Conservation (phyloP, 2,113 vertebrate genomes). For the Apaloderma vittatum region DNA sequence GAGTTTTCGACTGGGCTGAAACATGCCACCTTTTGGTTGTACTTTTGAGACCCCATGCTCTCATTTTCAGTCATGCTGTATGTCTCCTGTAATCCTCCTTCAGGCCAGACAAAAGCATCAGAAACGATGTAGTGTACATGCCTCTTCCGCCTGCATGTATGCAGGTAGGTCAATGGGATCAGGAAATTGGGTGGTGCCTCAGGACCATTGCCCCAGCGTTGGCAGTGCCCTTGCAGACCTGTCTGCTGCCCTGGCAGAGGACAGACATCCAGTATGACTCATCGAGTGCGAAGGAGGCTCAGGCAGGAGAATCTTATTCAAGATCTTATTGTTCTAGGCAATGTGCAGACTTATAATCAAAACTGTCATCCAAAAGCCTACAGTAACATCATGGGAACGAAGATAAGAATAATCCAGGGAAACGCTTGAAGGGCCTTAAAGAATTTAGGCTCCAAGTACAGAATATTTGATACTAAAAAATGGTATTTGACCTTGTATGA, state of each 20-base stretch:
- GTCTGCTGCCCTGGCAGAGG: not conserved
- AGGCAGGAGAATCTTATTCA: not conserved
- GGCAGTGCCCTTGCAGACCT: not conserved
- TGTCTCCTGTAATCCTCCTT: not conserved
- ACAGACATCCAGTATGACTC: slow-evolving; percentile 3
- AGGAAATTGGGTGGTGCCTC: not conserved
- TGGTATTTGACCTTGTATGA: not conserved
- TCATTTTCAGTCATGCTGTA: not conserved
- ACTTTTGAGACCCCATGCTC: not conserved
- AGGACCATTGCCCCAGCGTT: not conserved
- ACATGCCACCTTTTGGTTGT: not conserved
- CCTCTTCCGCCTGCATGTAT: not conserved
- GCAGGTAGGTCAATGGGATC: not conserved
- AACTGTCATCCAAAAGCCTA: not conserved
- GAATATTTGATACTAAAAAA: not conserved
- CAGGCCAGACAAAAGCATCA: not conserved
- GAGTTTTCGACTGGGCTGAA: not conserved
- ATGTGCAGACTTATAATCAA: slow-evolving; percentile 5
- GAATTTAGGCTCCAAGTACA: not conserved
- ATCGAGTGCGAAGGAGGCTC: not conserved
- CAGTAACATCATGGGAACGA: not conserved
- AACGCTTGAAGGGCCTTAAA: not conserved
- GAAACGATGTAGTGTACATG: not conserved
- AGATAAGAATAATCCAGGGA: not conserved
- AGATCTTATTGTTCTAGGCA: slow-evolving; percentile 19